Evolutionary conservation across 2,888 invertebrate genomes (phyloP).

Genomic region (Pegoplata infirma): DNA sequence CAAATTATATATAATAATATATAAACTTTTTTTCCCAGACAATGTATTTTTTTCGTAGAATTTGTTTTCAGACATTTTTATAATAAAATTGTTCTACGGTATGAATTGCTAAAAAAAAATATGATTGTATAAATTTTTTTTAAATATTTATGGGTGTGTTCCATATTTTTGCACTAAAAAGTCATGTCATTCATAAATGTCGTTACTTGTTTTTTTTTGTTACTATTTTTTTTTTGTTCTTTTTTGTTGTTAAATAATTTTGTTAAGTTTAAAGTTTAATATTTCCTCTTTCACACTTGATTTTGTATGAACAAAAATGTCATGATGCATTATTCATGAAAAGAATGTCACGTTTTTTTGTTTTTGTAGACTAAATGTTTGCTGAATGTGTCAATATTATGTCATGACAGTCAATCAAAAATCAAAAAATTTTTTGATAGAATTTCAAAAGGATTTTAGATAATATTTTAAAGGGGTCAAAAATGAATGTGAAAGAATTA

Average conservation of each 20-base stretch:
- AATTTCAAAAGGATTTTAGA: too few relatives aligned
- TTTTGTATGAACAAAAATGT: background rate
- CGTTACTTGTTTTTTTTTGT: constrained; percentile 21
- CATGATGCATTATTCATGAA: constrained; percentile 5
- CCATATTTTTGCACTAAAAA: constrained; percentile 35
- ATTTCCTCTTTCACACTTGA: constrained; percentile 30
- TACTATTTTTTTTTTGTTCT: background rate
- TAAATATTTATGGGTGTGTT: constrained; percentile 56
- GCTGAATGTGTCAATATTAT: background rate
- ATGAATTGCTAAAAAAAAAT: background rate
- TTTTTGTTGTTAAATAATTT: background rate
- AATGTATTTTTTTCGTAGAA: background rate
- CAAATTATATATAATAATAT: too few relatives aligned
- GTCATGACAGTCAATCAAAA: constrained; percentile 27
- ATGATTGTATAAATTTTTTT: background rate
- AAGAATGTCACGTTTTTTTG: background rate
- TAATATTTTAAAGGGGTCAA: too few relatives aligned
- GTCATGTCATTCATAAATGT: constrained; percentile 41
- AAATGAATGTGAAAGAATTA: too few relatives aligned
- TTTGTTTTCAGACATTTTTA: background rate
- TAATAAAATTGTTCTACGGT: background rate
- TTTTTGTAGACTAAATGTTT: too few relatives aligned
- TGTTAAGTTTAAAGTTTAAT: background rate
- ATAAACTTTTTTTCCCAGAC: too few relatives aligned
- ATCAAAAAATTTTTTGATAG: background rate